Conservation (phyloP, 2,888 invertebrate species). For the Chrysolina haemoptera region DNA sequence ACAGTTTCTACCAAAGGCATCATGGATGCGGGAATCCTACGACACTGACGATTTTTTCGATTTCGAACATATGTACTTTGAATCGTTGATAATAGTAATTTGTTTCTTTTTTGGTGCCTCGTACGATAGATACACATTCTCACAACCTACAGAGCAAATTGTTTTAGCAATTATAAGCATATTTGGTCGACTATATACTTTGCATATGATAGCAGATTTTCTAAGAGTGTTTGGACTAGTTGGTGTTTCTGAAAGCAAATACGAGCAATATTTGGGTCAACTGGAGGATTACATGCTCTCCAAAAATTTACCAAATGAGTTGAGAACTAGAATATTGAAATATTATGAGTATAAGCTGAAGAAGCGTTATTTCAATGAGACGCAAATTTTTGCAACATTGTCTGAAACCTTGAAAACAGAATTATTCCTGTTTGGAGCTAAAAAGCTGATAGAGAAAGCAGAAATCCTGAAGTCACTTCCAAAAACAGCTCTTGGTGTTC, state of each 20-base stretch:
- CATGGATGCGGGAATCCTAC: slow-evolving; percentile 41
- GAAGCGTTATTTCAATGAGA: slow-evolving; percentile 73
- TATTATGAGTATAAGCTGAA: slow-evolving; percentile 73
- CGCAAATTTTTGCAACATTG: slow-evolving; percentile 24
- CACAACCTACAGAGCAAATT: slow-evolving; percentile 48
- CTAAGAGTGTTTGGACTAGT: slow-evolving; percentile 57
- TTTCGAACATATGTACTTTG: slow-evolving; percentile 35
- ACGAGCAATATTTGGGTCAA: slow-evolving; percentile 70
- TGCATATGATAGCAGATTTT: slow-evolving; percentile 54
- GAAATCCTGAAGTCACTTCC: slow-evolving; percentile 64
- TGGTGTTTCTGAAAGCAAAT: slow-evolving; percentile 66
- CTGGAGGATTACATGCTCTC: slow-evolving; percentile 36
- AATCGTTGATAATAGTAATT: slow-evolving; percentile 52
- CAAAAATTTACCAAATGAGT: slow-evolving; percentile 34
- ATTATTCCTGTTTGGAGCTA: too few species aligned
- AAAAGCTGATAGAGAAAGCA: slow-evolving; percentile 69
- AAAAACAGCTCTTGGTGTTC: too few species aligned
- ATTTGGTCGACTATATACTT: slow-evolving; percentile 59
- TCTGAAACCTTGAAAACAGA: too few species aligned
- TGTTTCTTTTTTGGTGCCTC: slow-evolving; percentile 60
- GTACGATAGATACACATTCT: slow-evolving; percentile 47
- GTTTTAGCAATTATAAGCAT: slow-evolving; percentile 52
- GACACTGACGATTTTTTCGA: not conserved
- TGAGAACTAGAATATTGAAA: slow-evolving; percentile 69
- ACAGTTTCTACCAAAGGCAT: slow-evolving; percentile 23